These are phyloP conservation scores for Anagrus nilaparvatae DNA, from an alignment of 1,140 invertebrate genomes.

Conservation along the genomic window DNA sequence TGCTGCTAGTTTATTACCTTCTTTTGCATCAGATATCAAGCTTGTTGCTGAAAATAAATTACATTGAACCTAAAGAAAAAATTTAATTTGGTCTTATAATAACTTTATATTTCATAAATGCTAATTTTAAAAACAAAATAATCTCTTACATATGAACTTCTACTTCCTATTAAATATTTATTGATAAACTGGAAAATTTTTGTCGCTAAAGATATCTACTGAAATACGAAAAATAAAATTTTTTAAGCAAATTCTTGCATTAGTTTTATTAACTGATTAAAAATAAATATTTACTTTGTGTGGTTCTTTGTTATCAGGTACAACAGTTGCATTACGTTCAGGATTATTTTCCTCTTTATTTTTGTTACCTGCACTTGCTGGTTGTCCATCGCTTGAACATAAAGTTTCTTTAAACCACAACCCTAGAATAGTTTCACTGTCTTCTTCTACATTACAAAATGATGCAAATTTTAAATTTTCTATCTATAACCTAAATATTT, in stretches of 20 bases:
- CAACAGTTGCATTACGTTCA: slow-evolving; percentile 44
- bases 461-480: neutral
- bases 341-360: slow-evolving; percentile 42
- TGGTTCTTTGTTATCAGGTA: slow-evolving; percentile 83
- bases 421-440: slow-evolving; percentile 82
- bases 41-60: slow-evolving; percentile 64
- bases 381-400: slow-evolving; percentile 56
- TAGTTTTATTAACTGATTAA: slow-evolving; percentile 21
- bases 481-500: too few relatives aligned
- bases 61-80: slow-evolving; percentile 59
- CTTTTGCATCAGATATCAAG: slow-evolving; percentile 43
- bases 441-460: slow-evolving; percentile 59
- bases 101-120: too few relatives aligned
- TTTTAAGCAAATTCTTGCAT: slow-evolving; percentile 2
- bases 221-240: slow-evolving; percentile 26
- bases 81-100: neutral
- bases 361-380: slow-evolving; percentile 44
- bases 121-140: slow-evolving; percentile 37
- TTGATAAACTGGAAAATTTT: slow-evolving; percentile 68
- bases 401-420: slow-evolving; percentile 88
- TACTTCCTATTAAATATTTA: slow-evolving; percentile 54
- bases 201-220: slow-evolving; percentile 71
- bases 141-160: slow-evolving; percentile 42
- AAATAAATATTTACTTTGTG: slow-evolving; percentile 56
- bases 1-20: slow-evolving; percentile 43